These are phyloP conservation scores for Brachionus plicatilis DNA, from an alignment of 1,140 invertebrate species.

Conservation along the genomic window DNA sequence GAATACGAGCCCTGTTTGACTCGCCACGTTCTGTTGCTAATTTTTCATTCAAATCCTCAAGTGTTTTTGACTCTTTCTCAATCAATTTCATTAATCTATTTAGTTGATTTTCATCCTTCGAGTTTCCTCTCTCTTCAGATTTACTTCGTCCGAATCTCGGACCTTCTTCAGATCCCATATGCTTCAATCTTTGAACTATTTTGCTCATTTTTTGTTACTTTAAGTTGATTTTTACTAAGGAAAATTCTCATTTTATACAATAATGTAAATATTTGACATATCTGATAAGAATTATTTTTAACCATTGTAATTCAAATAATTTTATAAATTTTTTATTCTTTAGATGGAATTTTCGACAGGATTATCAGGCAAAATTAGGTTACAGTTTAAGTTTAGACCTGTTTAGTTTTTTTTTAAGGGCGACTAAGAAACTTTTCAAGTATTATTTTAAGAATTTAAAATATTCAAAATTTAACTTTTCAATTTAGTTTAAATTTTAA, in stretches of 20 bases:
- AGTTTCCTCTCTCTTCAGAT: not conserved
- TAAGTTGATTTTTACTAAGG: not conserved
- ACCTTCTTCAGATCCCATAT: not conserved
- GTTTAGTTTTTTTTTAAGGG: not conserved
- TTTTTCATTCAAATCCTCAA: conserved; percentile 11
- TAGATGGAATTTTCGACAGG: not conserved
- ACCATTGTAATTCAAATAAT: not conserved
- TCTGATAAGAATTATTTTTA: not conserved
- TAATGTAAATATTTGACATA: not conserved
- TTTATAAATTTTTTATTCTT: not conserved
- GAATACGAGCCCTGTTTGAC: not conserved
- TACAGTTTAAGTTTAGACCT: not conserved
- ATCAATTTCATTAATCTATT: not conserved
- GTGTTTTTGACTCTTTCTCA: not conserved
- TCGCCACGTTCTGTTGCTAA: not conserved
- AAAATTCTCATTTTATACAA: not conserved
- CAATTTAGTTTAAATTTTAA: not conserved
- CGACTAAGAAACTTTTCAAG: no score
- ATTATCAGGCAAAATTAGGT: not conserved
- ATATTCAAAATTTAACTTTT: not conserved
- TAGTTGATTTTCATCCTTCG: not conserved
- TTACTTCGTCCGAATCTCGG: not conserved
- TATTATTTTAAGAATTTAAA: no score
- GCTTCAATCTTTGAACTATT: not conserved
- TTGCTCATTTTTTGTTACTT: not conserved